phyloP scores from a whole-genome alignment of 2,888 invertebrate genomes.

The Papilio demoleus region DNA sequence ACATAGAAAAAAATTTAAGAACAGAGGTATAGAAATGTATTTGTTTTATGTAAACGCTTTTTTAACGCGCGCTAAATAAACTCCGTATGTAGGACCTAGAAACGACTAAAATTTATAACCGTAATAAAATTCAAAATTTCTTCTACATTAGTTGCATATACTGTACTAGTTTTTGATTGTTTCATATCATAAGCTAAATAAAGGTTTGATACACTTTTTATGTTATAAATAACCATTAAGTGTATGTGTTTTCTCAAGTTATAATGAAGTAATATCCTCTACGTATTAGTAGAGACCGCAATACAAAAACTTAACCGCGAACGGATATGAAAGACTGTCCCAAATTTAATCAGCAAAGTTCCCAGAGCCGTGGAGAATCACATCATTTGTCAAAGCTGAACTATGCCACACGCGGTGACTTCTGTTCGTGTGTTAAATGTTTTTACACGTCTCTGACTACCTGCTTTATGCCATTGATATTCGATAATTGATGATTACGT shows the following conservation, averaged over 20 bases:
- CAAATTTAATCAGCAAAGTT: slow-evolving; percentile 55
- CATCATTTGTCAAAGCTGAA: slow-evolving; percentile 56
- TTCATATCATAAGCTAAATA: neutral
- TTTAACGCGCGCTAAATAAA: too few species aligned
- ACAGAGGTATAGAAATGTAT: too few species aligned
- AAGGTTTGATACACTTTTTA: slow-evolving; percentile 1
- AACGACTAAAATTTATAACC: too few species aligned
- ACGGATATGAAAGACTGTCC: slow-evolving; percentile 49
- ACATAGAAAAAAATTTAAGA: too few species aligned
- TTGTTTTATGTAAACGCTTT: too few species aligned
- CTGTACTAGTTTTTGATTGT: too few species aligned
- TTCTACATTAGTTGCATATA: too few species aligned
- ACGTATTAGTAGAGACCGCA: slow-evolving; percentile 43
- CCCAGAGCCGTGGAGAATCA: slow-evolving; percentile 58
- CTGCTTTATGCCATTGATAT: slow-evolving; percentile 18
- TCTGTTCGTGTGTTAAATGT: slow-evolving; percentile 18
- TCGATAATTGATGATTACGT: neutral
- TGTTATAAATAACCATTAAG: neutral
- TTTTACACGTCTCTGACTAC: slow-evolving; percentile 15
- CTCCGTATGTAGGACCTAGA: too few species aligned
- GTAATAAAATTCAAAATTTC: too few species aligned
- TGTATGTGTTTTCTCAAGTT: neutral
- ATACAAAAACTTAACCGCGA: slow-evolving; percentile 45
- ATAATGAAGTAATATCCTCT: slow-evolving; percentile 35
- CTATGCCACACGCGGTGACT: slow-evolving; percentile 32